Evolutionary conservation across 2,113 vertebrate species (phyloP), one percentile per base, ranked within the genome.

Genomic region (Mirza zaza): DNA sequence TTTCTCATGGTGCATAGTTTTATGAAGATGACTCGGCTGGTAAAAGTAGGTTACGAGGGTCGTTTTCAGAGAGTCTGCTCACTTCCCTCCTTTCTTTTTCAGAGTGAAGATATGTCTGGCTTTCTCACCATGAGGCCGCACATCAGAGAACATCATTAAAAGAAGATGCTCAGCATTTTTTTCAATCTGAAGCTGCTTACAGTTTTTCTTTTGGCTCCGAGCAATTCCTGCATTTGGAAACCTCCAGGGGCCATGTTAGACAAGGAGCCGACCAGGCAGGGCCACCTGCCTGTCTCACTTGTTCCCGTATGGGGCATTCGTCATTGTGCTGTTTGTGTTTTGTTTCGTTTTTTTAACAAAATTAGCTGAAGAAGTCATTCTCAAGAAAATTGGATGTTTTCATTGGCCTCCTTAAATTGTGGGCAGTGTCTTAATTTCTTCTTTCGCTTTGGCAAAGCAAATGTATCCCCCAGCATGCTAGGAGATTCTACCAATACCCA

Each of bases 71-170:
- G 50, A 52, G 14, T 36, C 97, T 93, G 93, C 73, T 98, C 81
- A 98, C 77, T 48, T 71, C 70, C 94, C 32, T 97, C 93, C 96
- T 95, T 50, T 97, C 96, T 95, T 95, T 98, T 98, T 90, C 98
- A 99, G 99, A 99, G 96, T 99, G 98, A 99, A 98, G 97, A 92
- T 0, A 67, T 36, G 93, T 59, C 95, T 75, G 63, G 55, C 98
- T 97, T 94, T 94, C 81, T 96, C 96, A 88, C 96, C 91, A 39
- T 86, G 96, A 98, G 91, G 92, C 97, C 94, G 91, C 77, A 93
- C 93, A 87, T 97, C 97, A 90, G 94, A 98, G 75, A 97, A 94
- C 96, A 96, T 97, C 93, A 61, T 97, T 95, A 84, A 98, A 91
- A 96, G 94, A 98, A 98, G 97, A 98, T 97, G 95, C 97, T 98